Evolutionary conservation across 35 echinoderm and acorn worm genomes (phyloP).

Genomic region (Heliocidaris erythrogramma): DNA sequence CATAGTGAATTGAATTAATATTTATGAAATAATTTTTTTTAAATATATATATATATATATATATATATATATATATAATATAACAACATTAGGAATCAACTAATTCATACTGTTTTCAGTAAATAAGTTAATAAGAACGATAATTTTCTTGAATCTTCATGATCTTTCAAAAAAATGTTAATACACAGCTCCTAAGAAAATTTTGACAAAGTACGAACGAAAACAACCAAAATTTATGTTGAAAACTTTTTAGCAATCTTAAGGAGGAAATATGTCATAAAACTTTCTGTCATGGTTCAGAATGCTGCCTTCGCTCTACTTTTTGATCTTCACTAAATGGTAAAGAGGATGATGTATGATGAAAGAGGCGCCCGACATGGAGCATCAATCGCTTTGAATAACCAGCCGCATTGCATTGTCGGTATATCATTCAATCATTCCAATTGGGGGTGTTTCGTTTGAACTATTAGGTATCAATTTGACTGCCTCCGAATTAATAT

Average conservation of each 20-base stretch:
- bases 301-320: neutral
- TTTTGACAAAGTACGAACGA: neutral
- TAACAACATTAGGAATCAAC: too few species aligned
- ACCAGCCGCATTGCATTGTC: neutral
- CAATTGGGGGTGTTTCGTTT: neutral
- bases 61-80: too few species aligned
- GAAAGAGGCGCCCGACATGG: neutral
- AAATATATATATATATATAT: too few species aligned
- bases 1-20: too few species aligned
- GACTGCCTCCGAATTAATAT: neutral
- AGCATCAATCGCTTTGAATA: neutral
- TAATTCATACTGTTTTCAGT: too few species aligned
- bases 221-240: too few species aligned
- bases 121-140: too few species aligned
- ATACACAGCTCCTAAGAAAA: neutral
- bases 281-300: neutral
- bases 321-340: neutral
- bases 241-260: neutral
- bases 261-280: neutral
- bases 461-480: neutral
- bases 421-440: neutral
- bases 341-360: constrained; percentile 4
- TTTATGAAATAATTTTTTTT: too few species aligned
- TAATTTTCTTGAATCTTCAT: neutral
- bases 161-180: too few species aligned